Evolutionary conservation across 2,797 vertebrate species (phyloP), one percentile per base, ranked within the genome.

Genomic region (Myotis planiceps): DNA sequence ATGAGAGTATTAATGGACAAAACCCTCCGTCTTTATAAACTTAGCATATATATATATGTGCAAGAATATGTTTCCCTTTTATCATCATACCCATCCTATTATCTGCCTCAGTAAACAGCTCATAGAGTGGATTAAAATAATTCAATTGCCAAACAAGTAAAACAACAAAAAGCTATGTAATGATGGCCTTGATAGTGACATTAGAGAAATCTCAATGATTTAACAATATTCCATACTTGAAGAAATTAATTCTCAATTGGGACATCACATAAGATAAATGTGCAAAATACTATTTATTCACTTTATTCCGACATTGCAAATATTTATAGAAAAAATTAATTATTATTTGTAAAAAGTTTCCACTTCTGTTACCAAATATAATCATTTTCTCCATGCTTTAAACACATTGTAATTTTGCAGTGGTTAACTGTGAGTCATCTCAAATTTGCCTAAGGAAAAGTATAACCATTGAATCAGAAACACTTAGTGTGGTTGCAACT

Each of bases 391-490:
- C 69, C 94, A 72, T 55, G 25, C n/a, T 94, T 94, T 91, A 91
- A 87, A 91, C 55, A 89, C 13, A 91, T 9, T 82, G 45, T 63
- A 55, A n/a, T 90, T 95, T 92, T 86, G 34, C 51, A 95, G 12
- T 84, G 39, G 16, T 34, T 91, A 91, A 84, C 29, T 90, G 18
- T 74, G 80, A 87, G 18, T 88, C 91, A 92, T 92, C 45, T 94
- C 51, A 97, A 83, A 86, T 94, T 75, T 94, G 82, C 89, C 80
- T 93, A 49, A 95, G 79, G 47, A 84, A 95, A 94, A 92, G 25
- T 34, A 6, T 51, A 86, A 88, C 29, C 60, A 86, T 9, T 63
- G 49, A 69, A 79, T 88, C 14, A 75, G 69, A 94, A 97, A 90
- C 15, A 75, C 66, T 92, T 90, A 66, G 45, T 95, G 9, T 79